phyloP scores from a whole-genome alignment of 2,888 invertebrate genomes.

The Hyalella azteca region DNA sequence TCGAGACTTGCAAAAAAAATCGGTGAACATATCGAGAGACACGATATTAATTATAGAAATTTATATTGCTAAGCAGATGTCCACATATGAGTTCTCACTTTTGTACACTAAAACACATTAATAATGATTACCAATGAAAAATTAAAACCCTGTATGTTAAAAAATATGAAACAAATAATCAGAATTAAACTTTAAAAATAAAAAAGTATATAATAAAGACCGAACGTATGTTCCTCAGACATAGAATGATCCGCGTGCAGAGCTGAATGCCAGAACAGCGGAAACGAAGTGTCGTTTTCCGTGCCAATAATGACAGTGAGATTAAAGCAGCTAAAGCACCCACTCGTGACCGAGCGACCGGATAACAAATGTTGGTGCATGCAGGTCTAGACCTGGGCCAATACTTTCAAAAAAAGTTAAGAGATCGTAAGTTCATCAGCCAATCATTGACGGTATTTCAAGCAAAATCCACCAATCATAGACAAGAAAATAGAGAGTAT shows the following conservation, averaged over 20 bases:
- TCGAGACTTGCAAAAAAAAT: too few species aligned
- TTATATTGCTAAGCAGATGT: too few species aligned
- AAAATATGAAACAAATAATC: not conserved
- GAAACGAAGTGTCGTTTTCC: not conserved
- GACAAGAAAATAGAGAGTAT: not conserved
- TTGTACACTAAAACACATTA: not conserved
- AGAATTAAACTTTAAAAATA: not conserved
- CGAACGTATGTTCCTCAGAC: not conserved
- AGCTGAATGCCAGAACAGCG: not conserved
- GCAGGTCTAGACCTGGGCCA: not conserved
- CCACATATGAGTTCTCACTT: too few species aligned
- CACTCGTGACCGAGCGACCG: slow-evolving; percentile 2
- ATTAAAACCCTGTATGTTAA: not conserved
- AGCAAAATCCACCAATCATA: not conserved
- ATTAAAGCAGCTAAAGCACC: not conserved
- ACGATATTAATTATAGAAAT: too few species aligned
- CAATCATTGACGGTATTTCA: not conserved
- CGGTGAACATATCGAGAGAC: too few species aligned
- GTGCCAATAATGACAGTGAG: not conserved
- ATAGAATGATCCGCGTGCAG: not conserved
- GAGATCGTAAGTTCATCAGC: not conserved
- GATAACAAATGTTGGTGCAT: not conserved
- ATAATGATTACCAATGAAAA: not conserved
- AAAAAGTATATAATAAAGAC: not conserved
- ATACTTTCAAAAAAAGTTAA: not conserved